A percentile compares a stretch with the other conserved stretches of the same genome.
phyloP scores from a whole-genome alignment of 23 tunicate genomes.

The Trididemnum miniatum region DNA sequence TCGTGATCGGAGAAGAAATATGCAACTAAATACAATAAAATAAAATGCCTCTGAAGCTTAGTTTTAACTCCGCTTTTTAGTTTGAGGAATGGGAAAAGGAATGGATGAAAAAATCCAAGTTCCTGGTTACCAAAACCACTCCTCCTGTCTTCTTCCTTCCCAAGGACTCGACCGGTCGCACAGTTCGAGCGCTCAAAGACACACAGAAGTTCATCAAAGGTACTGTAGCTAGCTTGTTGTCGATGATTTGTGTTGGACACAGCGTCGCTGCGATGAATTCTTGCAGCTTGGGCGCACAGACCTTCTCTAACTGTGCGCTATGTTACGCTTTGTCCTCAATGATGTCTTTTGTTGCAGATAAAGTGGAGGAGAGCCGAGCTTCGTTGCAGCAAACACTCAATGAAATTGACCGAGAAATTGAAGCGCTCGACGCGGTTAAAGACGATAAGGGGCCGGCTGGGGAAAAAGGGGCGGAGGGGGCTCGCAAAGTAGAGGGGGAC shows the following conservation, averaged over 20 bases:
- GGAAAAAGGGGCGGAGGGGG: constrained; percentile 10
- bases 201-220: constrained; percentile 67
- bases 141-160: constrained; percentile 88
- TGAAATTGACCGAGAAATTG: constrained; percentile 68
- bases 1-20: no score
- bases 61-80: no score
- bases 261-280: no score
- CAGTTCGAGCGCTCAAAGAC: constrained; percentile 73
- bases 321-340: no score
- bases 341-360: constrained; percentile 54
- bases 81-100: constrained; percentile 82
- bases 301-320: no score
- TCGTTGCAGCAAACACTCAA: constrained; percentile 54
- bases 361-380: constrained; percentile 43
- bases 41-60: no score
- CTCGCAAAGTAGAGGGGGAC: constrained; percentile 12
- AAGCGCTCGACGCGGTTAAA: constrained; percentile 37
- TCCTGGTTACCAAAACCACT: constrained; percentile 74
- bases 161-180: constrained; percentile 75
- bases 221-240: no score
- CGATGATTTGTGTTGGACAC: no score
- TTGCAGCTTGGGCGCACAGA: no score
- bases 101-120: constrained; percentile 75
- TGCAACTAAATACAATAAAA: no score
- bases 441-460: constrained; percentile 42